Evolutionary conservation across 1,140 invertebrate species (phyloP), one percentile per base, ranked within the genome.

Genomic region (Sinonovacula constricta): DNA sequence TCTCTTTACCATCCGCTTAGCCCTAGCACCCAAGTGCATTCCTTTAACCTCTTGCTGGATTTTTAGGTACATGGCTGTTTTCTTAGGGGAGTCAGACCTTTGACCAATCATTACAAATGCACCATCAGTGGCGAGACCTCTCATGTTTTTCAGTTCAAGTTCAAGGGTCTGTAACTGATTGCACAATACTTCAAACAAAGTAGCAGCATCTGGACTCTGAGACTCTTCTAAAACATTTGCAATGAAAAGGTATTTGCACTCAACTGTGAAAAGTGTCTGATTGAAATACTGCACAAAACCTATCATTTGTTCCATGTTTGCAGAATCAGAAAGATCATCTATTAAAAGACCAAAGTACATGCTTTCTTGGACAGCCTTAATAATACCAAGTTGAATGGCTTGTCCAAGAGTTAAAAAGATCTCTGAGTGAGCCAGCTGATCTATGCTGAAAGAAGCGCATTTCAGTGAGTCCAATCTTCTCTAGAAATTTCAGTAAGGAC

Each of bases 51-150:
- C 59, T 30, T 18, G 18, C n/a, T 62, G 59, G n/a, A n/a, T 30
- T 62, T 62, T 62, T 26, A 62, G 33, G 59, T 62, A 62, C 12
- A 62, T 31, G 33, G 59, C 59, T 5, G 33, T 24, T 62, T 62
- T 62, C 28, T 62, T 62, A 24, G 59, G 12, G 33, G 59, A 62
- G n/a, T 62, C 26, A 30, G 18, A 30, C n/a, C 33, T 15, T n/a
- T 62, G 28, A 30, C 59, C 59, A 14, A n/a, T 12, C 59, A 62
- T 62, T 3, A 62, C 59, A 30, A 24, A 30, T 12, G 59, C 59
- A 4, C 59, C 59, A 62, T 62, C 59, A 3, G 59, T 30, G 7
- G 33, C 59, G 24, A 15, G 54, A 57, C 12, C 12, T 15, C 14
- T n/a, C n/a, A 57, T 10, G 10, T 24, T 10, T 10, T 10, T 14